Conservation (phyloP, 2,888 invertebrate species). For the Lithosia quadra region DNA sequence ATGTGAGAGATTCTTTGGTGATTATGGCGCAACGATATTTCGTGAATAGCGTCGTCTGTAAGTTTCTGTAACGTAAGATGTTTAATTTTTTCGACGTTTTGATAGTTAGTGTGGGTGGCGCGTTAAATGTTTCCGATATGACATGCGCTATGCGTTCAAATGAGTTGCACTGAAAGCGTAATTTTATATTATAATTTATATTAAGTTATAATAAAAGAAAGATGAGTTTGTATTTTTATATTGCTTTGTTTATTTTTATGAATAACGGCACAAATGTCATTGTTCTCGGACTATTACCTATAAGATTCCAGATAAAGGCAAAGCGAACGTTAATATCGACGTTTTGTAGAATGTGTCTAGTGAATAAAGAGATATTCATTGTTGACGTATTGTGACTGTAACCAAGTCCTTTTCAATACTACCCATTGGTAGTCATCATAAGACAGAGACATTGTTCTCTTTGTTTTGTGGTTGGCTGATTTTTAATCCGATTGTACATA, state of each 20-base stretch:
- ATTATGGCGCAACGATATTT: too few species aligned
- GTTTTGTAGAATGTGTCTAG: slow-evolving; percentile 17
- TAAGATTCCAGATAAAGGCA: slow-evolving; percentile 7
- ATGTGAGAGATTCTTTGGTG: too few species aligned
- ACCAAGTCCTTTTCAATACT: slow-evolving; percentile 20
- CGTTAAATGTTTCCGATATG: background rate
- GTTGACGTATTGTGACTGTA: slow-evolving; percentile 26
- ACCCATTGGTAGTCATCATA: slow-evolving; percentile 16
- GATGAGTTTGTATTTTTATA: slow-evolving; percentile 33
- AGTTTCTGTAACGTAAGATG: too few species aligned
- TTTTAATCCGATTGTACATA: slow-evolving; percentile 58
- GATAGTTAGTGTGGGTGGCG: too few species aligned
- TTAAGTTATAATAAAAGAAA: slow-evolving; percentile 37
- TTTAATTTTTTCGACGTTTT: too few species aligned
- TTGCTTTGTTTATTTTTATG: slow-evolving; percentile 6
- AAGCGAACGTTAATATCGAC: background rate
- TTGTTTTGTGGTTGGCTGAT: slow-evolving; percentile 25
- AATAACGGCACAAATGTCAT: slow-evolving; percentile 6
- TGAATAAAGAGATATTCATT: slow-evolving; percentile 27
- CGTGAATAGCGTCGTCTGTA: too few species aligned
- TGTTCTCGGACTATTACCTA: background rate
- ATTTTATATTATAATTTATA: slow-evolving; percentile 44
- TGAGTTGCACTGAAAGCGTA: slow-evolving; percentile 15
- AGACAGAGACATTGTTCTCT: slow-evolving; percentile 20
- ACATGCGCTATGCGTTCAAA: background rate